Conservation (phyloP, 2,797 vertebrate genomes). For the Phalloptychus januarius region DNA sequence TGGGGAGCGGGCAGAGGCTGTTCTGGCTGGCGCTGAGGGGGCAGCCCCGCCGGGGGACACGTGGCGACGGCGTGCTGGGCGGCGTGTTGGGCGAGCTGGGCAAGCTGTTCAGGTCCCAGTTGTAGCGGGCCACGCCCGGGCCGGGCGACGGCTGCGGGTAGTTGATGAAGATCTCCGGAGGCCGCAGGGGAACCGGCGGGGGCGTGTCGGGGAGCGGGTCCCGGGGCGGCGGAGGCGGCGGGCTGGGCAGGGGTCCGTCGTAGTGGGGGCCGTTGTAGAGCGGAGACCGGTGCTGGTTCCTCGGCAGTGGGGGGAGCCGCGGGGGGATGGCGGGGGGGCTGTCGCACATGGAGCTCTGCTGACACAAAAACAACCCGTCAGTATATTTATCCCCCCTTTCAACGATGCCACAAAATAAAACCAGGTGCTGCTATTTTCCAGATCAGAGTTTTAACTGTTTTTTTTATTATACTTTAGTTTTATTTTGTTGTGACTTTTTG, state of each 20-base stretch:
- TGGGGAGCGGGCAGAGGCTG: slow-evolving; percentile 79
- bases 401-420: neutral
- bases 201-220: slow-evolving; percentile 91
- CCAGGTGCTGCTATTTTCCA: neutral
- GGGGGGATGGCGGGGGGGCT: slow-evolving; percentile 95
- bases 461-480: no score
- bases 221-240: slow-evolving; percentile 86
- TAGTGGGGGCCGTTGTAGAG: slow-evolving; percentile 75
- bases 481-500: no score
- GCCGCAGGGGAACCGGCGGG: slow-evolving; percentile 89
- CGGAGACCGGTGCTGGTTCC: slow-evolving; percentile 86
- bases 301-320: slow-evolving; percentile 85
- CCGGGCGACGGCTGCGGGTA: slow-evolving; percentile 91
- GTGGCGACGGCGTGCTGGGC: slow-evolving; percentile 85
- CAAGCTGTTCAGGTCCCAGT: slow-evolving; percentile 88
- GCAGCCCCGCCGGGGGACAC: slow-evolving; percentile 85
- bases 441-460: no score
- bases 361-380: neutral
- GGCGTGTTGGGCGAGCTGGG: slow-evolving; percentile 87
- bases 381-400: neutral
- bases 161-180: slow-evolving; percentile 97
- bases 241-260: slow-evolving; percentile 89
- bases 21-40: slow-evolving; percentile 84
- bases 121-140: slow-evolving; percentile 78
- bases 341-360: slow-evolving; percentile 84